Evolutionary conservation across 2,888 invertebrate genomes (phyloP).

Genomic region (Smittia sp.): DNA sequence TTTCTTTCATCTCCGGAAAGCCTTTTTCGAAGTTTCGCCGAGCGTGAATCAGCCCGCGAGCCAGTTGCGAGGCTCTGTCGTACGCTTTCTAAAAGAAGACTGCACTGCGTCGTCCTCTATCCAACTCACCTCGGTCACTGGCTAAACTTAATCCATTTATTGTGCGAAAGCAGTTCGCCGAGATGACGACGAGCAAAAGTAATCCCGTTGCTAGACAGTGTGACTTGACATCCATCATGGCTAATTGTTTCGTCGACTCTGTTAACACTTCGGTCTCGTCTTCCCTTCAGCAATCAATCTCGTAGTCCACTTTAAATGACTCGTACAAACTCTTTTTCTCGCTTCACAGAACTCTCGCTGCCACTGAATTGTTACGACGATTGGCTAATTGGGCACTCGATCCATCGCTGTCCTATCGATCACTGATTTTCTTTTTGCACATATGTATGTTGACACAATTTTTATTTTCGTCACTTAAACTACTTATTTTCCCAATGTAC

Average conservation of each 20-base stretch:
- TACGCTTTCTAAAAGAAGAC: background rate
- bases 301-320: background rate
- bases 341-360: background rate
- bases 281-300: background rate
- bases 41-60: too few species aligned
- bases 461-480: constrained; percentile 41
- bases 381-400: background rate
- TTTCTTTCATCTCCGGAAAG: background rate
- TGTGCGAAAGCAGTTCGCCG: constrained; percentile 21
- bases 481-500: constrained; percentile 41
- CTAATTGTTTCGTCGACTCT: background rate
- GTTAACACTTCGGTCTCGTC: background rate
- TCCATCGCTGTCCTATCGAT: background rate
- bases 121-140: constrained; percentile 33
- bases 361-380: background rate
- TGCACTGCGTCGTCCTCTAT: background rate
- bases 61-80: too few species aligned
- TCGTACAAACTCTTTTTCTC: background rate
- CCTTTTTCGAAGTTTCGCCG: background rate
- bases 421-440: constrained; percentile 21
- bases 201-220: background rate
- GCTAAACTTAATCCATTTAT: constrained; percentile 36
- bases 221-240: too few species aligned
- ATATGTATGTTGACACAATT: constrained; percentile 37
- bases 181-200: background rate